Evolutionary conservation across 37 sponge, comb jelly and placozoan genomes (phyloP).

Genomic region (Corticium candelabrum): DNA sequence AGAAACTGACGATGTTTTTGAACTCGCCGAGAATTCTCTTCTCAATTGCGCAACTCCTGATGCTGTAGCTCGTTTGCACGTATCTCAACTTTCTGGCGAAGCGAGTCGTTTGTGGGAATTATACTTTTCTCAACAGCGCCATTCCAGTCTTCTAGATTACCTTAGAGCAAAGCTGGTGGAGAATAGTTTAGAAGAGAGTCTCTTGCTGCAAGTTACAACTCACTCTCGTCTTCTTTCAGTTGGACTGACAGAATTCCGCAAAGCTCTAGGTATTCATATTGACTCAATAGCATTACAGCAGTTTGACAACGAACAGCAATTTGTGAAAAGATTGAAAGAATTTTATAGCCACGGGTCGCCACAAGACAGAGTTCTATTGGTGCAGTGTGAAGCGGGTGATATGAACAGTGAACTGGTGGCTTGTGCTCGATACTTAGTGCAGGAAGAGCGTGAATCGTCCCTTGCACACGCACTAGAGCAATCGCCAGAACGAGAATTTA

Average conservation of each 20-base stretch:
- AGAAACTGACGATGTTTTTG: neutral
- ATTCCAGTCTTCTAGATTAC: neutral
- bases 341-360: neutral
- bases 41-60: conserved; percentile 51
- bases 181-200: neutral
- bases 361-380: conserved; percentile 26
- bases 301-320: conserved; percentile 70
- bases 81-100: neutral
- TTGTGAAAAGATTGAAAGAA: conserved; percentile 41
- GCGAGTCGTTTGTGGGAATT: neutral
- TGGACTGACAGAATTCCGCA: neutral
- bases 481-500: neutral
- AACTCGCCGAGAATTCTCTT: conserved; percentile 5
- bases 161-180: neutral
- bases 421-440: conserved; percentile 67
- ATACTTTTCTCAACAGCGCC: conserved; percentile 29
- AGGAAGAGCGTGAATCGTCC: conserved; percentile 27
- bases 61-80: conserved; percentile 37
- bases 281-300: conserved; percentile 42
- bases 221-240: conserved; percentile 59
- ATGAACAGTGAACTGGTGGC: conserved; percentile 67
- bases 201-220: conserved; percentile 60
- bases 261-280: neutral
- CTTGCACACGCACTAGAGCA: neutral
- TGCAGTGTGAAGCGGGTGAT: conserved; percentile 82